These are phyloP conservation scores for Poicephalus meyeri DNA, from an alignment of 2,113 vertebrate species.

Conservation along the genomic window DNA sequence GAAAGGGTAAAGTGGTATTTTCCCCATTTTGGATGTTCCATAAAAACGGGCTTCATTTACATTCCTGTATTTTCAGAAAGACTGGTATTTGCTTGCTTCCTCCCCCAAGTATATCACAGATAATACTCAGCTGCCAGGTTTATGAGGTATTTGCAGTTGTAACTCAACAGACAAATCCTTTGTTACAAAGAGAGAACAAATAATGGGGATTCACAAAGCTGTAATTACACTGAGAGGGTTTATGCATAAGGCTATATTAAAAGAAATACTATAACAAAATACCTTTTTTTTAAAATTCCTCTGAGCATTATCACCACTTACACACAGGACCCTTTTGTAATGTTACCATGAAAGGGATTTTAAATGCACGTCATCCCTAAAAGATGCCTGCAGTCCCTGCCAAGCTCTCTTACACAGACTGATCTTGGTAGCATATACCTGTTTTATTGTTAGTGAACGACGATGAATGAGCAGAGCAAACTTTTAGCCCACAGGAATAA, in stretches of 20 bases:
- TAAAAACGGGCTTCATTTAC: neutral
- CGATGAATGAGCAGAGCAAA: neutral
- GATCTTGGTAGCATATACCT: neutral
- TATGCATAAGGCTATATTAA: neutral
- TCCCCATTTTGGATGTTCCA: neutral
- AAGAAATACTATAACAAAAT: neutral
- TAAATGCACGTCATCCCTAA: neutral
- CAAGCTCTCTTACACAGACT: neutral
- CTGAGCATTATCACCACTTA: neutral
- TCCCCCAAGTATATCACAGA: neutral
- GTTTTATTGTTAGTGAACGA: neutral
- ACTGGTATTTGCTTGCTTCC: neutral
- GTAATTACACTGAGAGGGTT: conserved; percentile 15
- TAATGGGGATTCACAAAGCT: conserved; percentile 27
- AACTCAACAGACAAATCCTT: conserved; percentile 39
- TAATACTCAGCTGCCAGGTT: neutral
- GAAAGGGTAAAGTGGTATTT: neutral
- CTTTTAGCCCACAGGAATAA: neutral
- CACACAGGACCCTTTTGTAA: neutral
- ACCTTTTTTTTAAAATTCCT: neutral
- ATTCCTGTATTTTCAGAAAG: neutral
- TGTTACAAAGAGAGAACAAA: conserved; percentile 9
- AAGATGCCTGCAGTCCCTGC: neutral
- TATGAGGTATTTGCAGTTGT: conserved; percentile 23
- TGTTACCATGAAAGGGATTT: neutral